Evolutionary conservation across 2,888 invertebrate species (phyloP), one percentile per base, ranked within the genome.

Genomic region (Ormyrus pomaceus): DNA sequence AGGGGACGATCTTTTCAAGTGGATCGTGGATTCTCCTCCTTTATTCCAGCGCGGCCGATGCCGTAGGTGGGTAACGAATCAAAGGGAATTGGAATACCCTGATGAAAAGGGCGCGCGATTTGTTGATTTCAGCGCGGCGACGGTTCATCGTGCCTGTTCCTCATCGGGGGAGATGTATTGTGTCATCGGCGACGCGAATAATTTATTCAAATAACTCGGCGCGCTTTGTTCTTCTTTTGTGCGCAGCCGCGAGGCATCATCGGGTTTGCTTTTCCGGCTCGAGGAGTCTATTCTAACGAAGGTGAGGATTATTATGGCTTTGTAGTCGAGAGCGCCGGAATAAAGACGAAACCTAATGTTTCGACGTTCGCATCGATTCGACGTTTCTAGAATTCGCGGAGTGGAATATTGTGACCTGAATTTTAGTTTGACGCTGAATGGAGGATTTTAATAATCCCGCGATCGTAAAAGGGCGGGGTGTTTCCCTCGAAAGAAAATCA

Each of bases 51-150:
- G n/a, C 50, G 58, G 72, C 59, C 3, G 13, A n/a, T 46, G 51
- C 61, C 45, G 55, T 19, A 8, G 71, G 53, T 4, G 58, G 61
- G 56, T 34, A 34, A 4, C 34, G 13, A 7, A 34, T 64, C 65
- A 77, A 70, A 66, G 65, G 66, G n/a, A 66, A 53, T 51, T 11
- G 56, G 45, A 69, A 62, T 46, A 13, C 48, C 51, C 9, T 55
- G 62, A 61, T 45, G 78, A 73, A 68, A 53, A 65, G 65, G 19
- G 51, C 64, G 62, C 48, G 68, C n/a, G 56, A 78, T 73, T 73
- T 72, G 73, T 68, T 59, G 48, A 66, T 70, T 48, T 62, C 46
- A 8, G 6, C 51, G 46, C 10, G n/a, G n/a, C 53, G 11, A 34
- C 65, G 5, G 34, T 3, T 11, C 58, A n/a, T 13, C 10, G 48